phyloP scores from a whole-genome alignment of 1,140 invertebrate species.

The Drosophila pallidifrons region DNA sequence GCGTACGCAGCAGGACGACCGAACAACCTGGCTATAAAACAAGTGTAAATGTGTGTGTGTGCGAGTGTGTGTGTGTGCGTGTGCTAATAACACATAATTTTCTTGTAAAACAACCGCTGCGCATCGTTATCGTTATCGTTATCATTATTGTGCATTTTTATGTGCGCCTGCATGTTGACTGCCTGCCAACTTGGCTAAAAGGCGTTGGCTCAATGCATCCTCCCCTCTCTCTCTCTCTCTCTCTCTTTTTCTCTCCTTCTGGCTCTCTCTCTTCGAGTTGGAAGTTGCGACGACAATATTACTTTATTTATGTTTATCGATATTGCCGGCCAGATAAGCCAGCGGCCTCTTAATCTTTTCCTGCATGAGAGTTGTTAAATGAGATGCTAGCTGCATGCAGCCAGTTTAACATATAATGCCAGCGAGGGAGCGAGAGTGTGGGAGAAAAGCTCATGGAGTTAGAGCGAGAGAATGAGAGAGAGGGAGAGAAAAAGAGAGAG shows the following conservation, averaged over 20 bases:
- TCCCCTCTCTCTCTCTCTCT: slow-evolving; percentile 26
- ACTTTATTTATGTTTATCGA: slow-evolving; percentile 81
- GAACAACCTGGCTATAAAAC: slow-evolving; percentile 58
- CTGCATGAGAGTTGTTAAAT: slow-evolving; percentile 63
- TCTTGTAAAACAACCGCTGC: slow-evolving; percentile 82
- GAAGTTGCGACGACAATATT: slow-evolving; percentile 65
- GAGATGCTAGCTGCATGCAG: slow-evolving; percentile 44
- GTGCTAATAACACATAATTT: slow-evolving; percentile 80
- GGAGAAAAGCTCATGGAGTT: too few relatives aligned
- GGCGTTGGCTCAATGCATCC: slow-evolving; percentile 51
- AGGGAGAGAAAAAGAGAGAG: not conserved
- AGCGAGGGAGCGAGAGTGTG: too few relatives aligned
- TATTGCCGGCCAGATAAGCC: slow-evolving; percentile 72
- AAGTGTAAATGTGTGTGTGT: slow-evolving; percentile 49
- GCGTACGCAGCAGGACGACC: slow-evolving; percentile 69
- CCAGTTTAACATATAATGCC: slow-evolving; percentile 7
- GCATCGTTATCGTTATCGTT: slow-evolving; percentile 80
- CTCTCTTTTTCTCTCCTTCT: not conserved
- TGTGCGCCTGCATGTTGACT: slow-evolving; percentile 76
- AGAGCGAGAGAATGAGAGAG: not conserved
- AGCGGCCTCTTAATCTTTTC: slow-evolving; percentile 9
- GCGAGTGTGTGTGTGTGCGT: slow-evolving; percentile 28
- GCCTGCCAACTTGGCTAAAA: slow-evolving; percentile 53
- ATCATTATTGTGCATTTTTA: slow-evolving; percentile 79
- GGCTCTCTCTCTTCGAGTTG: slow-evolving; percentile 11